These are phyloP conservation scores for Bombus breviceps DNA, from an alignment of 1,140 invertebrate species.

Conservation along the genomic window DNA sequence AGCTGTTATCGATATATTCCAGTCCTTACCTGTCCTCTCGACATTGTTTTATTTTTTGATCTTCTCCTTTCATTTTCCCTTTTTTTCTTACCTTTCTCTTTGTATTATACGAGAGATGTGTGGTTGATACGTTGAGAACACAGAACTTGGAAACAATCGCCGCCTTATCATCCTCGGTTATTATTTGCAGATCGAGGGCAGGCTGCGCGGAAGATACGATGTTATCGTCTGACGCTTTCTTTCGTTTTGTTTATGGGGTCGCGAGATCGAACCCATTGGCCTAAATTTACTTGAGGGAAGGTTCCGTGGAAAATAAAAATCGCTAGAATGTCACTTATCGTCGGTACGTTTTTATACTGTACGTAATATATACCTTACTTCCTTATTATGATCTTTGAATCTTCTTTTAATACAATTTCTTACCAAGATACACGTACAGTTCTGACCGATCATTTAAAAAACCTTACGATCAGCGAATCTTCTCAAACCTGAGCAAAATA, in stretches of 20 bases:
- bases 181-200: slow-evolving; percentile 59
- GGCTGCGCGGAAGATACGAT: slow-evolving; percentile 5
- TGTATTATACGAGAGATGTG: background rate
- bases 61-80: background rate
- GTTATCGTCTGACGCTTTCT: slow-evolving; percentile 38
- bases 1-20: background rate
- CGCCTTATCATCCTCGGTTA: slow-evolving; percentile 49
- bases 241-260: slow-evolving; percentile 22
- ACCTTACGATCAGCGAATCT: too few relatives aligned
- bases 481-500: background rate
- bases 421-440: too few relatives aligned
- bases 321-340: too few relatives aligned
- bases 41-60: background rate
- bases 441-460: too few relatives aligned
- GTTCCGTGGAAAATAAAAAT: background rate
- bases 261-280: background rate
- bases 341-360: background rate
- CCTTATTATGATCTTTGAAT: too few relatives aligned
- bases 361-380: too few relatives aligned
- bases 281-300: background rate
- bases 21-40: background rate
- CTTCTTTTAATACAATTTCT: too few relatives aligned
- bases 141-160: slow-evolving; percentile 43
- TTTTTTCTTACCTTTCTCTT: background rate
- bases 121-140: background rate